A percentile compares a stretch with the other conserved stretches of the same genome.
Evolutionary conservation across 2,797 vertebrate genomes (phyloP).

Genomic region (Helicolenus hilgendorfi): DNA sequence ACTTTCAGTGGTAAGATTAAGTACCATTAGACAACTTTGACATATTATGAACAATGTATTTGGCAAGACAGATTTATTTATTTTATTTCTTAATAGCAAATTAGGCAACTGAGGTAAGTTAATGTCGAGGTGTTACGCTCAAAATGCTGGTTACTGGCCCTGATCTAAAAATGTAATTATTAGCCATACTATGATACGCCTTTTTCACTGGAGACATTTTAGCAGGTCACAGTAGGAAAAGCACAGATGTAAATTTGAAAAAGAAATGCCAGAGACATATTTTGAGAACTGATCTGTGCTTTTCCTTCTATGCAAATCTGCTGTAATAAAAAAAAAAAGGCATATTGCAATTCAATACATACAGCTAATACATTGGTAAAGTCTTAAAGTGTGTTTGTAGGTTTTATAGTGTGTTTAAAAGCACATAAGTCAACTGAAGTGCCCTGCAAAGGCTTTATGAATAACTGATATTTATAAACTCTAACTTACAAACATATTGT

Average conservation of each 20-base stretch:
- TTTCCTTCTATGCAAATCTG: not conserved
- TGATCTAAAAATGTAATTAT: not conserved
- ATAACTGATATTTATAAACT: not conserved
- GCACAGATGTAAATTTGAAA: not conserved
- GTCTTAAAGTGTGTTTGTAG: not conserved
- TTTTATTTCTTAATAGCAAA: not conserved
- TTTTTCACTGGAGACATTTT: not conserved
- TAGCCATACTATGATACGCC: not conserved
- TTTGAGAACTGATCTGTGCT: not conserved
- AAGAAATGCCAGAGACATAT: not conserved
- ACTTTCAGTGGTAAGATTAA: not conserved
- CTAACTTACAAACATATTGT: not conserved
- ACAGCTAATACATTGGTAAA: not conserved
- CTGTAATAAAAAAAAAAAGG: not conserved
- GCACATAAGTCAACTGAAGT: not conserved
- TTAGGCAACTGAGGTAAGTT: not conserved
- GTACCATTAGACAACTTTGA: not conserved
- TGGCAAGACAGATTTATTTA: not conserved
- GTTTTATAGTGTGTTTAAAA: not conserved
- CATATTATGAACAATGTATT: not conserved
- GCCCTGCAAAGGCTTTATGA: not conserved
- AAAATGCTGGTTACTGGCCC: not conserved
- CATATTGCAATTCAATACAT: not conserved
- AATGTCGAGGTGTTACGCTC: not conserved
- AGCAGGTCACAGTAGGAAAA: not conserved